These are phyloP conservation scores for Gastrophysa polygoni DNA, from an alignment of 2,888 invertebrate species.

Conservation along the genomic window DNA sequence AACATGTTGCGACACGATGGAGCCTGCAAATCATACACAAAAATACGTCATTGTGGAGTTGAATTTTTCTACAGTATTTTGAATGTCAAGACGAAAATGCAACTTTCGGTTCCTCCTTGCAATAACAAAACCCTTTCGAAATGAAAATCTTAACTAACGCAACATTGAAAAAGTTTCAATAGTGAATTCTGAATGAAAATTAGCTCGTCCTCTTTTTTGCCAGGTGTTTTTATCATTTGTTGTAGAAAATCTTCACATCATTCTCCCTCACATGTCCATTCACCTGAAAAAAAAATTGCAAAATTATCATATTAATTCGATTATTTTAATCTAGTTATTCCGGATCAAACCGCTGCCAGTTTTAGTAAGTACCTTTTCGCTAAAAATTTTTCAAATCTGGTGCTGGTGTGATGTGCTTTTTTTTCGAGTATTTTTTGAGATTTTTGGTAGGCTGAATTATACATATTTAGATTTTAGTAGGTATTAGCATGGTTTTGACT, in stretches of 20 bases:
- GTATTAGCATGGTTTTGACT: neutral
- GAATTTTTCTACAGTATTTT: too few relatives aligned
- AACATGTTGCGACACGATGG: too few relatives aligned
- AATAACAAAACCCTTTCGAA: too few relatives aligned
- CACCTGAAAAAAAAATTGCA: slow-evolving; percentile 9
- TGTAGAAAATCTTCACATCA: neutral
- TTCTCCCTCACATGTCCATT: neutral
- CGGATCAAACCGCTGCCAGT: slow-evolving; percentile 98
- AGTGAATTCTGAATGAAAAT: too few relatives aligned
- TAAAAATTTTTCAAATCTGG: slow-evolving; percentile 42
- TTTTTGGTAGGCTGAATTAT: slow-evolving; percentile 8
- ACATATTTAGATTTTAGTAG: slow-evolving; percentile 13
- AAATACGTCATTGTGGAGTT: too few relatives aligned
- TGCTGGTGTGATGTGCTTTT: slow-evolving; percentile 55
- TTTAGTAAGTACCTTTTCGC: slow-evolving; percentile 89
- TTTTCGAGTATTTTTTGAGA: slow-evolving; percentile 14
- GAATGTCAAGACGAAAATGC: too few relatives aligned
- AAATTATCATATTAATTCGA: slow-evolving; percentile 32
- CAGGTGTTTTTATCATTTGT: too few relatives aligned
- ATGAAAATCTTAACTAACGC: too few relatives aligned
- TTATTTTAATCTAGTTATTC: slow-evolving; percentile 84
- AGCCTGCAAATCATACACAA: too few relatives aligned
- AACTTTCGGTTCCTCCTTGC: too few relatives aligned
- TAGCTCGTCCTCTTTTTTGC: too few relatives aligned
- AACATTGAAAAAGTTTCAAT: too few relatives aligned